Conservation (phyloP, 2,888 invertebrate species). For the Oxyteleia sp. region DNA sequence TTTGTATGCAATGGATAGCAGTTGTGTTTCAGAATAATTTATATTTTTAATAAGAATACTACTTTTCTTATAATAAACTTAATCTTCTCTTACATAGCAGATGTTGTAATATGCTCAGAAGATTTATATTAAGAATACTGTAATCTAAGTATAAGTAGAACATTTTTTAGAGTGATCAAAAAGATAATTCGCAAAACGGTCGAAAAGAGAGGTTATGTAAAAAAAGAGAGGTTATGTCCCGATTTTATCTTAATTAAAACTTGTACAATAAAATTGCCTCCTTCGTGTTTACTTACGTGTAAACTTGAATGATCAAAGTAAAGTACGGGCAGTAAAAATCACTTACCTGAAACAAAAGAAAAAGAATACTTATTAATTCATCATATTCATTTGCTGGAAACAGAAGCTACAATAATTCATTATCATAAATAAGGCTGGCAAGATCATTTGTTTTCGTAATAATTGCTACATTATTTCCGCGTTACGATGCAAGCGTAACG, state of each 20-base stretch:
- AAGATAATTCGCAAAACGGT: too few species aligned
- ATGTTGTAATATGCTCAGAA: too few species aligned
- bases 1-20: too few species aligned
- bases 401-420: slow-evolving; percentile 13
- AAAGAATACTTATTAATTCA: slow-evolving; percentile 26
- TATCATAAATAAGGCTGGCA: slow-evolving; percentile 31
- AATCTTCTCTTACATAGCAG: too few species aligned
- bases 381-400: slow-evolving; percentile 16
- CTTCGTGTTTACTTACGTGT: slow-evolving; percentile 31
- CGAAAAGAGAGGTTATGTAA: too few species aligned
- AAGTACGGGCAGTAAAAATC: slow-evolving; percentile 20
- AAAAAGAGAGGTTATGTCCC: too few species aligned
- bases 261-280: slow-evolving; percentile 1
- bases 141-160: too few species aligned
- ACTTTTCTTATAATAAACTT: too few species aligned
- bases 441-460: slow-evolving; percentile 28
- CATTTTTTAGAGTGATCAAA: too few species aligned
- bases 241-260: background rate
- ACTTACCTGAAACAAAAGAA: slow-evolving; percentile 46
- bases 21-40: too few species aligned
- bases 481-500: slow-evolving; percentile 19
- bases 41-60: too few species aligned
- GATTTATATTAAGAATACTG: too few species aligned
- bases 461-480: slow-evolving; percentile 29
- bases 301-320: slow-evolving; percentile 14